Evolutionary conservation across 2,797 vertebrate genomes (phyloP).

Genomic region (Cyprinella venusta): DNA sequence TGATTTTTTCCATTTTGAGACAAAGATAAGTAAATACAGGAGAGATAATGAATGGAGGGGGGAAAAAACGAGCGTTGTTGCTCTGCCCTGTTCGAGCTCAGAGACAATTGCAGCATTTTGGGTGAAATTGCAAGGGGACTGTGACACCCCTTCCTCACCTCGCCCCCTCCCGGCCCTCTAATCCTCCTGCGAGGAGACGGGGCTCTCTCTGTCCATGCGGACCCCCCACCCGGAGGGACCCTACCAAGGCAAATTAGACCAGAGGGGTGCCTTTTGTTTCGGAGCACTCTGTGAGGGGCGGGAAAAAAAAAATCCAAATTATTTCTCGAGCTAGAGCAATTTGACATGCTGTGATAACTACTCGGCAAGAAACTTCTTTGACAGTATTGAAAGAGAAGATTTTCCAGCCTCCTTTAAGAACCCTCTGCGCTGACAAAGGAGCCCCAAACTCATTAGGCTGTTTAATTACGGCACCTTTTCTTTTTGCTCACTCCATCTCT

Average conservation of each 20-base stretch:
- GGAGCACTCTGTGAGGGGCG: slow-evolving; percentile 77
- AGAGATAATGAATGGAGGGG: slow-evolving; percentile 82
- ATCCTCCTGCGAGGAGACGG: slow-evolving; percentile 73
- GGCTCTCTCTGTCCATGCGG: slow-evolving; percentile 79
- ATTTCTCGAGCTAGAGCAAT: slow-evolving; percentile 95
- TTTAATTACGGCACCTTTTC: slow-evolving; percentile 93
- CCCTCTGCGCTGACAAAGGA: slow-evolving; percentile 87
- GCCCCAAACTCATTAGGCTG: slow-evolving; percentile 94
- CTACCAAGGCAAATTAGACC: slow-evolving; percentile 84
- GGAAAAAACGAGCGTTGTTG: slow-evolving; percentile 77
- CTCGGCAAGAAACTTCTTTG: slow-evolving; percentile 97
- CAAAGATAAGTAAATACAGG: slow-evolving; percentile 84
- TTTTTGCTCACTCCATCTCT: slow-evolving; percentile 63
- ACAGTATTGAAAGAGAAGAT: slow-evolving; percentile 91
- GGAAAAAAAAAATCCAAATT: slow-evolving; percentile 85
- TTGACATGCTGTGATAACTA: slow-evolving; percentile 99
- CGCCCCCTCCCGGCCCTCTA: slow-evolving; percentile 73
- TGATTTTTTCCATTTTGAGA: slow-evolving; percentile 72
- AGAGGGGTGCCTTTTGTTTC: slow-evolving; percentile 89
- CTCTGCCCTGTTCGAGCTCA: slow-evolving; percentile 80
- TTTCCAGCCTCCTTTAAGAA: slow-evolving; percentile 86
- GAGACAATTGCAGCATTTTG: slow-evolving; percentile 85
- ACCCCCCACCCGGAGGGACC: slow-evolving; percentile 83
- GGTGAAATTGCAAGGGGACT: slow-evolving; percentile 79
- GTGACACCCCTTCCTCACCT: slow-evolving; percentile 61